Evolutionary conservation across 2,797 vertebrate genomes (phyloP), one percentile per base, ranked within the genome.

Genomic region (Apodemus agrarius): DNA sequence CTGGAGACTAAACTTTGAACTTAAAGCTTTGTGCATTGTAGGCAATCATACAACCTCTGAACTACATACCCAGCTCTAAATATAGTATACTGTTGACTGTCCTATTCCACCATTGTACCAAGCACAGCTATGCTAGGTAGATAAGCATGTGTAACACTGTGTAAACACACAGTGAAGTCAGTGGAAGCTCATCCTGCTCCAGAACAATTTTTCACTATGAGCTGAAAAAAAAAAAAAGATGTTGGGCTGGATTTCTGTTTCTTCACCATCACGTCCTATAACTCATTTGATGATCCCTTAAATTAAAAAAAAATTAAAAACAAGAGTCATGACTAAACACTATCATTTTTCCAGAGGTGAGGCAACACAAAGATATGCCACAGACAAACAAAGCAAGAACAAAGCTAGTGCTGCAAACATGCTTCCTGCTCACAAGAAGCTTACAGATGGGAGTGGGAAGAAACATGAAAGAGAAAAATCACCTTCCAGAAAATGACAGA

Each of bases 401-500:
- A 61, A 75, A 78, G 4, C 9, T 16, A 69, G 6, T 1, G 6
- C 5, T 31, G 2, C 12, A 29, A 7, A 1, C 1, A 12, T 6
- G 46, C 13, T 40, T 1, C 17, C 31, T 57, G 52, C 61, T 63
- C 22, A 37, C 2, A 0, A 7, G 75, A 83, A 74, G 34, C 19
- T 75, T 31, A 14, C 1, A 14, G n/a, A 46, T 46, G 14, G 10
- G 2, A 43, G 22, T 13, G 5, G 17, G 43, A 31, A 54, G 5
- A 79, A 52, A 8, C 17, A 9, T 34, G 59, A 3, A 43, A 26
- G 4, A 13, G 37, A 19, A 67, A 63, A 46, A 29, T 21, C 3
- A 1, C 1, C 54, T 24, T 0, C 2, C 59, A 14, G 12, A 67
- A 63, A n/a, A 29, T 49, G 14, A 6, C 6, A 10, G 4, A 19